Evolutionary conservation across 2,888 invertebrate species (phyloP).

Genomic region (Ptychoptera albimana): DNA sequence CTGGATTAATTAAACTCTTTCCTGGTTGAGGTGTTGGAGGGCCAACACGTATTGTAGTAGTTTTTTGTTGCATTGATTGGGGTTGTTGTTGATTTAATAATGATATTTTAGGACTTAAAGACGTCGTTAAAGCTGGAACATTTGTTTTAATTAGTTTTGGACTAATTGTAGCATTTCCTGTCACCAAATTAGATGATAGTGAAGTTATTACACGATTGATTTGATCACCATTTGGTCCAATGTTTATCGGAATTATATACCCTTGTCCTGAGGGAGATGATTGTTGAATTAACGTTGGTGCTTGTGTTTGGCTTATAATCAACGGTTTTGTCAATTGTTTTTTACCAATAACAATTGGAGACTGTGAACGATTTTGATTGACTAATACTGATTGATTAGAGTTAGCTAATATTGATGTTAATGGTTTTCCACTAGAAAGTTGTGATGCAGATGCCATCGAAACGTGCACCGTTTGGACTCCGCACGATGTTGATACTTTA

Average conservation of each 20-base stretch:
- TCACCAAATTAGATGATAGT: not conserved
- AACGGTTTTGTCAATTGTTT: constrained; percentile 11
- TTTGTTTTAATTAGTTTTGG: constrained; percentile 9
- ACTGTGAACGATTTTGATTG: constrained; percentile 10
- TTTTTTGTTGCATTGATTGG: constrained; percentile 6
- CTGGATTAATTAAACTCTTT: constrained; percentile 13
- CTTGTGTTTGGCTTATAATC: constrained; percentile 9
- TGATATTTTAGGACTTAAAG: constrained; percentile 4
- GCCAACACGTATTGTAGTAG: constrained; percentile 9
- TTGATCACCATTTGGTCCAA: constrained; percentile 11
- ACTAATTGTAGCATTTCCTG: constrained; percentile 1
- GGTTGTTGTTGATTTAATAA: not conserved
- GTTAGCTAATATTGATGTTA: constrained; percentile 8
- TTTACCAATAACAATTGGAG: constrained; percentile 8
- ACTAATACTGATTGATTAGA: constrained; percentile 8
- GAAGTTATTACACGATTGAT: not conserved
- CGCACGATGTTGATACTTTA: constrained; percentile 24
- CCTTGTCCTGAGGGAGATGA: constrained; percentile 14
- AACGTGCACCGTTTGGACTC: constrained; percentile 27
- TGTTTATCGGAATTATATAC: constrained; percentile 18
- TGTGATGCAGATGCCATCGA: constrained; percentile 17
- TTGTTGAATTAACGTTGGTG: constrained; percentile 10
- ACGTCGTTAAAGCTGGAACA: constrained; percentile 7
- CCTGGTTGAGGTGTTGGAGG: constrained; percentile 10
- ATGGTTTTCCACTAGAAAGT: constrained; percentile 3